Evolutionary conservation across 1,140 invertebrate species (phyloP), one percentile per base, ranked within the genome.

Genomic region (Drosophila baimaii): DNA sequence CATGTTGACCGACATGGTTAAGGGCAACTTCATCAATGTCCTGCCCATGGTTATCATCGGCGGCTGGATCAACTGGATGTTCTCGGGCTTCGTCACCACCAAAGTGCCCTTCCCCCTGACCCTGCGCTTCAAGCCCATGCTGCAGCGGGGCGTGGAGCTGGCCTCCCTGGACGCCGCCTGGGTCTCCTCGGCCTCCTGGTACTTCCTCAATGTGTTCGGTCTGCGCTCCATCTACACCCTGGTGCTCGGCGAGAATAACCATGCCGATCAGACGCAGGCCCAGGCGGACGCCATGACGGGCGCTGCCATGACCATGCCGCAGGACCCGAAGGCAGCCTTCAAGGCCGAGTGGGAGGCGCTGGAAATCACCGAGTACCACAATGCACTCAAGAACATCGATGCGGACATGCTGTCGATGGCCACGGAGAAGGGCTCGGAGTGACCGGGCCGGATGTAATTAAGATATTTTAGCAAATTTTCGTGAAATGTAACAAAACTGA

Each of bases 31-130:
- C 17, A 99, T 98, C 0, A 99, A 99, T 94, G 98, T 99, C 5
- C 92, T 99, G 62, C 99, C 99, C 1, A 99, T 99, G 98, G 98
- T 99, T 72, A 94, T 99, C 1, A 99, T 99, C 83, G 98, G 98
- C 89, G 98, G 94, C 4, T 99, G 99, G 99, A 99, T 99, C 79
- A 99, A 99, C 92, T 99, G 99, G 99, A 99, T 99, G 94, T 99
- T 99, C 93, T 99, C 98, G 66, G 99, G 99, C 52, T 99, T 99
- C 93, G 97, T 99, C 39, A 99, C 99, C 51, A 99, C 98, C 15
- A 99, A 99, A 94, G 98, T 99, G 15, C 99, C 99, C 66, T 99
- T 99, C 93, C 99, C 99, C 1, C 92, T 99, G 52, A 99, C 99
- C 0, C 93, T 99, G 29, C 95, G 98, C 29, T 99, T 99, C 92